Evolutionary conservation across 2,113 vertebrate genomes (phyloP).

Genomic region (Otolemur garnettii): DNA sequence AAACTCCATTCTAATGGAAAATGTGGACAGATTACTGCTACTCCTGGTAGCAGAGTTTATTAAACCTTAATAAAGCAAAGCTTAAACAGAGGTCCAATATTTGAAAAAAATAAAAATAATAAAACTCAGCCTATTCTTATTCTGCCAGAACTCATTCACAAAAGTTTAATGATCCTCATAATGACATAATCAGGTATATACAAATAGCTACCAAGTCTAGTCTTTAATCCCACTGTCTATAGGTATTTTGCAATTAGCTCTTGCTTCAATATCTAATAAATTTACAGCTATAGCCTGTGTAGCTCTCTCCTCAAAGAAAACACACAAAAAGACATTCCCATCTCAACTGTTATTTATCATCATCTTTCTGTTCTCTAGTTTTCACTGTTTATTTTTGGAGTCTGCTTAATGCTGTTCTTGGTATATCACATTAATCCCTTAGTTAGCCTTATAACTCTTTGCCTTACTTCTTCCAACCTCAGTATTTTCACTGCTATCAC

Average conservation of each 20-base stretch:
- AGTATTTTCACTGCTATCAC: slow-evolving; percentile 28
- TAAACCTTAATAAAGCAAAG: slow-evolving; percentile 37
- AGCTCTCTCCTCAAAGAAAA: background rate
- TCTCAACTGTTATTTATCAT: background rate
- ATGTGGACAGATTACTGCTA: background rate
- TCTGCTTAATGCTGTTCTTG: background rate
- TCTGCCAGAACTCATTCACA: slow-evolving; percentile 48
- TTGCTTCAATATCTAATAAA: background rate
- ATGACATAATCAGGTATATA: background rate
- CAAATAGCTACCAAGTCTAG: slow-evolving; percentile 19
- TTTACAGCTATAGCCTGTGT: background rate
- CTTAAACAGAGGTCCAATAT: slow-evolving; percentile 31
- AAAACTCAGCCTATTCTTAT: slow-evolving; percentile 11
- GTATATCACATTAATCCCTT: background rate
- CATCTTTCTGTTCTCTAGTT: background rate
- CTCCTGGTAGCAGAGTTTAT: slow-evolving; percentile 27
- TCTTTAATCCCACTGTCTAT: background rate
- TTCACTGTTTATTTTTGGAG: background rate
- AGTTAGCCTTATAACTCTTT: slow-evolving; percentile 5
- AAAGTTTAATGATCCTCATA: slow-evolving; percentile 15
- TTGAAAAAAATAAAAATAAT: background rate
- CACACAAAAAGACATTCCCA: background rate
- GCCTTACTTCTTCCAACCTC: background rate
- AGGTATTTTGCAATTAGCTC: slow-evolving; percentile 7
- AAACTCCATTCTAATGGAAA: slow-evolving; percentile 34